phyloP scores from a whole-genome alignment of 2,888 invertebrate genomes.

The Automeris io region DNA sequence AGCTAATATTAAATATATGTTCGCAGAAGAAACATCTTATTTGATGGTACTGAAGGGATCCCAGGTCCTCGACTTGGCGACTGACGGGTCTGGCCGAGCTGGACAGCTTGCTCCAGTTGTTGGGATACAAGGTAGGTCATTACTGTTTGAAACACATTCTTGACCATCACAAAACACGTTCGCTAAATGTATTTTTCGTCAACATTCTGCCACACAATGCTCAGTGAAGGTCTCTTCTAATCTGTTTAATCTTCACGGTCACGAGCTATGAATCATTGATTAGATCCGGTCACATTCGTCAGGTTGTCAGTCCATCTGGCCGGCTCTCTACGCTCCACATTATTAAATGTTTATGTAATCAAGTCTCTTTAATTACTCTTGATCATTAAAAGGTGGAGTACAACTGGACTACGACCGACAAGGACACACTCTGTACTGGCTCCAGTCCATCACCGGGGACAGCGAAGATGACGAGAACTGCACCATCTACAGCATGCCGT shows the following conservation, averaged over 20 bases:
- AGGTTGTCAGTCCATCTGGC: too few species aligned
- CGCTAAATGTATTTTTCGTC: too few species aligned
- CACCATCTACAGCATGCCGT: conserved; percentile 89
- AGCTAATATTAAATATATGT: conserved; percentile 4
- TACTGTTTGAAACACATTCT: not conserved
- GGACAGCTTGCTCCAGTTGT: conserved; percentile 92
- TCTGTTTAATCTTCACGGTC: too few species aligned
- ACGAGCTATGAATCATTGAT: too few species aligned
- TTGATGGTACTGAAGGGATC: conserved; percentile 93
- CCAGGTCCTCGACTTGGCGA: conserved; percentile 90
- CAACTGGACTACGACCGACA: conserved; percentile 95
- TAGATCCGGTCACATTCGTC: too few species aligned
- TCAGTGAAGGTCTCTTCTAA: too few species aligned
- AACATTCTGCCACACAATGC: too few species aligned
- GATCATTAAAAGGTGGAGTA: conserved; percentile 80
- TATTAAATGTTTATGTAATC: too few species aligned
- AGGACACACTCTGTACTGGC: conserved; percentile 90
- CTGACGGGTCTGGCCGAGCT: conserved; percentile 85
- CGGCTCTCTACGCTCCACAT: too few species aligned
- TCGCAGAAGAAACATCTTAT: conserved; percentile 89
- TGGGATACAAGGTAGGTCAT: conserved; percentile 78
- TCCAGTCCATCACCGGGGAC: conserved; percentile 81
- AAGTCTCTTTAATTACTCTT: too few species aligned
- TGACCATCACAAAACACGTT: too few species aligned
- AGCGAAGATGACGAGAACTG: conserved; percentile 89